Evolutionary conservation across 2,888 invertebrate species (phyloP).

Genomic region (Sarcophaga rosellei): DNA sequence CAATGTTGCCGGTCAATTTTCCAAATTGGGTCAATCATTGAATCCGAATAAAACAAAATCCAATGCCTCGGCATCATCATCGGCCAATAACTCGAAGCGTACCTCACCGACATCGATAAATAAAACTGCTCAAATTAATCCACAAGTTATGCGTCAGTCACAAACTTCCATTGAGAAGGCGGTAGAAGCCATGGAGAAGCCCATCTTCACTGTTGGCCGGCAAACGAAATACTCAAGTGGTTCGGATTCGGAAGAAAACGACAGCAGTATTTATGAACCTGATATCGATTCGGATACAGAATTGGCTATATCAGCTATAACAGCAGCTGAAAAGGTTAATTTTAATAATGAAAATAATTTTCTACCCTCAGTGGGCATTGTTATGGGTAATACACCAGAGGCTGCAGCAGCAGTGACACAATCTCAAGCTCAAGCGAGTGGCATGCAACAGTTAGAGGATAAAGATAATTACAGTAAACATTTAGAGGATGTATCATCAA

Average conservation of each 20-base stretch:
- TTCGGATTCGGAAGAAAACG: slow-evolving; percentile 85
- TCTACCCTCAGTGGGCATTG: slow-evolving; percentile 86
- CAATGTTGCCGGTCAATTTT: slow-evolving; percentile 93
- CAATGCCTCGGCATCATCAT: slow-evolving; percentile 70
- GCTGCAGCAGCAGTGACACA: slow-evolving; percentile 62
- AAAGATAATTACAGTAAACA: slow-evolving; percentile 81
- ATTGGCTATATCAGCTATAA: slow-evolving; percentile 71
- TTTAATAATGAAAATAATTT: slow-evolving; percentile 82
- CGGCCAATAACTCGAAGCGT: slow-evolving; percentile 45
- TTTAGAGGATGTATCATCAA: slow-evolving; percentile 78
- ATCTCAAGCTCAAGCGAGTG: slow-evolving; percentile 67
- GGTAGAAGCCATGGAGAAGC: slow-evolving; percentile 75
- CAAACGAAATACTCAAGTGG: slow-evolving; percentile 79
- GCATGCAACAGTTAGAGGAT: slow-evolving; percentile 78
- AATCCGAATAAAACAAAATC: slow-evolving; percentile 81
- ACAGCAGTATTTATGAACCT: slow-evolving; percentile 84
- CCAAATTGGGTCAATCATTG: slow-evolving; percentile 86
- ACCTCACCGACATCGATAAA: slow-evolving; percentile 52
- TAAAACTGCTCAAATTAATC: slow-evolving; percentile 81
- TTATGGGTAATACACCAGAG: slow-evolving; percentile 82
- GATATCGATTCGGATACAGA: slow-evolving; percentile 77
- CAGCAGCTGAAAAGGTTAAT: slow-evolving; percentile 72
- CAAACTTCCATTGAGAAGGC: slow-evolving; percentile 73
- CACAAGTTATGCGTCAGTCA: slow-evolving; percentile 76
- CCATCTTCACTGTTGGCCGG: slow-evolving; percentile 76